Conservation (phyloP, 2,797 vertebrate species). For the Scyliorhinus canicula region DNA sequence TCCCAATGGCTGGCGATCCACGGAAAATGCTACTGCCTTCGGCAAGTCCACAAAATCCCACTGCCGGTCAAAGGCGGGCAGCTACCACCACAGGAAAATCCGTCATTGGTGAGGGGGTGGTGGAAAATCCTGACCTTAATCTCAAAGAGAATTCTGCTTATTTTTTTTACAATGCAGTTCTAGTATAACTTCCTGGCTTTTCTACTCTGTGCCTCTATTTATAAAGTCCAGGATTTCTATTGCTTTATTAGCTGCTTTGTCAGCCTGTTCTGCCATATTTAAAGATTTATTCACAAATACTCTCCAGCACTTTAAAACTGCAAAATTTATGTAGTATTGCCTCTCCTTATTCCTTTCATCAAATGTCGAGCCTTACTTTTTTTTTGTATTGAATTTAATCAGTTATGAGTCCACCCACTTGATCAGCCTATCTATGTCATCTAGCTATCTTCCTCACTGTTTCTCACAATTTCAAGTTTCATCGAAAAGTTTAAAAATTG, state of each 20-base stretch:
- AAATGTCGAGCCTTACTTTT: not conserved
- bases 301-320: not conserved
- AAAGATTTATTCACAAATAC: not conserved
- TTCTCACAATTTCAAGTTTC: not conserved
- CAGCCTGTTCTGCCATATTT: not conserved
- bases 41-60: too few relatives aligned
- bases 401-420: not conserved
- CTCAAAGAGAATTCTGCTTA: too few relatives aligned
- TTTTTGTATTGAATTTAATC: not conserved
- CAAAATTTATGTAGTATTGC: not conserved
- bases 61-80: too few relatives aligned
- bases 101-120: too few relatives aligned
- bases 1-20: too few relatives aligned
- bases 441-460: not conserved
- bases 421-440: not conserved
- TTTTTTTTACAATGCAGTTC: not conserved
- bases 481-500: not conserved
- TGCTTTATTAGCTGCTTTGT: too few relatives aligned
- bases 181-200: not conserved
- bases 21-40: too few relatives aligned
- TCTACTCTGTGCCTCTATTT: not conserved
- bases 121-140: too few relatives aligned
- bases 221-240: too few relatives aligned
- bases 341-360: not conserved
- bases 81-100: too few relatives aligned